Percentiles rank a stretch among this genome's conserved stretches.
phyloP scores from a whole-genome alignment of 2,888 invertebrate species.

The Stenoptilia bipunctidactyla region DNA sequence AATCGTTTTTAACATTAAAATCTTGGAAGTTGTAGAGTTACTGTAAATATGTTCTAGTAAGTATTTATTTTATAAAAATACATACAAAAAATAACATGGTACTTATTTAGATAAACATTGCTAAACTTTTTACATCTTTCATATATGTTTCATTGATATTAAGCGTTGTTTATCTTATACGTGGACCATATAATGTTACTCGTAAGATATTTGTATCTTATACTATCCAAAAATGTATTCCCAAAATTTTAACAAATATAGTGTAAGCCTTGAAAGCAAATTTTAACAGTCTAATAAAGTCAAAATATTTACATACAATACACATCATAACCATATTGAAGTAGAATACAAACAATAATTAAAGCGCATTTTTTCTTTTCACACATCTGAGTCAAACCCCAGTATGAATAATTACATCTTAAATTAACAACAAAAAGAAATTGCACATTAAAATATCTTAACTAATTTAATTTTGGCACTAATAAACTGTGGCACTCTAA shows the following conservation, averaged over 20 bases:
- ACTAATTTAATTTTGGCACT: conserved; percentile 74
- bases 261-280: conserved; percentile 62
- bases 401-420: conserved; percentile 53
- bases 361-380: conserved; percentile 62
- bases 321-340: conserved; percentile 40
- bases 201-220: conserved; percentile 22
- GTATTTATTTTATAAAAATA: conserved; percentile 69
- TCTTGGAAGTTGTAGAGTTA: conserved; percentile 48
- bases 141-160: conserved; percentile 64
- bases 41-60: conserved; percentile 56
- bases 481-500: conserved; percentile 74
- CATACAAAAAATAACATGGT: conserved; percentile 55
- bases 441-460: conserved; percentile 68
- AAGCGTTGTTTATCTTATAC: conserved; percentile 15
- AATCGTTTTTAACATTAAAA: conserved; percentile 53
- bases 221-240: not conserved
- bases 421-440: conserved; percentile 60
- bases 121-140: conserved; percentile 40
- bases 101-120: conserved; percentile 42
- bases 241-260: conserved; percentile 36
- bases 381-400: conserved; percentile 49
- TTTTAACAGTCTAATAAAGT: conserved; percentile 51
- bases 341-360: conserved; percentile 44
- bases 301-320: conserved; percentile 56
- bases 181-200: conserved; percentile 46